phyloP scores from a whole-genome alignment of 2,888 invertebrate genomes.

The Cephus rjabovi region DNA sequence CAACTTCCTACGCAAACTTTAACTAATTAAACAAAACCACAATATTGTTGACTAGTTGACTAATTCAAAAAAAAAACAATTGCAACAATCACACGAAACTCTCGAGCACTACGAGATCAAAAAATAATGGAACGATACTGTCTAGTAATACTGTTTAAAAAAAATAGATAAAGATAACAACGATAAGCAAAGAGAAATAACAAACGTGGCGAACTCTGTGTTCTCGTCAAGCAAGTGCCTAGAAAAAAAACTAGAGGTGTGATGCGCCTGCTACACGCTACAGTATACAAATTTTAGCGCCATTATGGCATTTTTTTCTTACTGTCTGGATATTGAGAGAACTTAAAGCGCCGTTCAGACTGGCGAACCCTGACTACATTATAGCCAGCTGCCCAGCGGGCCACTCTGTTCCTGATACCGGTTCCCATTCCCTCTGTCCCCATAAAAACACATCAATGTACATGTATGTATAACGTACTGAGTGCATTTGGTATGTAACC shows the following conservation, averaged over 20 bases:
- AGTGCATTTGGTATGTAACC: not conserved
- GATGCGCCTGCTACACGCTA: slow-evolving; percentile 19
- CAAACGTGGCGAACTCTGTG: slow-evolving; percentile 17
- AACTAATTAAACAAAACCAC: slow-evolving; percentile 23
- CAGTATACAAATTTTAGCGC: slow-evolving; percentile 31
- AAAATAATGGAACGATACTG: not conserved
- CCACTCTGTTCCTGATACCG: slow-evolving; percentile 59
- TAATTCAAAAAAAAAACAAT: slow-evolving; percentile 12
- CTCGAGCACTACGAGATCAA: slow-evolving; percentile 13
- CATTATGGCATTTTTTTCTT: slow-evolving; percentile 48
- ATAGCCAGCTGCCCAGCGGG: slow-evolving; percentile 64
- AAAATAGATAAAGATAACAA: slow-evolving; percentile 2
- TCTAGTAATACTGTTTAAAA: not conserved
- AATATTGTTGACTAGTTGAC: slow-evolving; percentile 5
- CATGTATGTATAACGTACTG: slow-evolving; percentile 1
- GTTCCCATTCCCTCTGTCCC: slow-evolving; percentile 54
- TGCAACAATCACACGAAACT: slow-evolving; percentile 13
- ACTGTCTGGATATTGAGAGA: slow-evolving; percentile 65
- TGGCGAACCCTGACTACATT: slow-evolving; percentile 66
- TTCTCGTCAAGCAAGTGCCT: slow-evolving; percentile 17
- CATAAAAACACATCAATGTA: slow-evolving; percentile 37
- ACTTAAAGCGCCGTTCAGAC: slow-evolving; percentile 64
- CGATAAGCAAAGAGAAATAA: slow-evolving; percentile 15
- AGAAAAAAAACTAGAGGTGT: slow-evolving; percentile 11
- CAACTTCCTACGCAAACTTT: slow-evolving; percentile 18